Evolutionary conservation across 2,888 invertebrate genomes (phyloP).

Genomic region (Hydraecia micacea): DNA sequence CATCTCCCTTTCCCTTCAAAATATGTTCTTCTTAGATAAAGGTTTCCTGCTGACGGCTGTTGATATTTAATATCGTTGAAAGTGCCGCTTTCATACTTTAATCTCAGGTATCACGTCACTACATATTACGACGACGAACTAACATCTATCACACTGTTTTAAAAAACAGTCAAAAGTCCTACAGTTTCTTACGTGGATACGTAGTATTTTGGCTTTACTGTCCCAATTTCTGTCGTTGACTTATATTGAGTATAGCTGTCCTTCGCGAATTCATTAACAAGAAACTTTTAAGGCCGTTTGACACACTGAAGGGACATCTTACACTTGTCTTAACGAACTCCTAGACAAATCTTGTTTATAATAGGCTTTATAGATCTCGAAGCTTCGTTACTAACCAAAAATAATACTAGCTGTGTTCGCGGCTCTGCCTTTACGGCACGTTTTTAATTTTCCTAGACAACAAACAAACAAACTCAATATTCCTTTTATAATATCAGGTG

Average conservation of each 20-base stretch:
- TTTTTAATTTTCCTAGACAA: not conserved
- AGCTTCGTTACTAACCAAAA: not conserved
- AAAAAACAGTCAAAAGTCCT: conserved; percentile 11
- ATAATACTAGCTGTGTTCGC: conserved; percentile 12
- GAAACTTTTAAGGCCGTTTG: not conserved
- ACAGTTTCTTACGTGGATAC: not conserved
- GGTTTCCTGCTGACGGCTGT: not conserved
- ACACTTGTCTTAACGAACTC: not conserved
- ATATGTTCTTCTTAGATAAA: conserved; percentile 10
- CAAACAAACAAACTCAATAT: not conserved
- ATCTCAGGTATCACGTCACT: conserved; percentile 44
- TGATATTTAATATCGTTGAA: conserved; percentile 42
- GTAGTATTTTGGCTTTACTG: conserved; percentile 8
- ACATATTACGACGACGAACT: conserved; percentile 16
- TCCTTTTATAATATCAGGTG: not conserved
- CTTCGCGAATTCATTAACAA: not conserved
- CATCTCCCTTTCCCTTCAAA: not conserved
- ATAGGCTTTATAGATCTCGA: not conserved
- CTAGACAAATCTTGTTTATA: not conserved
- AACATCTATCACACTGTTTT: conserved; percentile 23
- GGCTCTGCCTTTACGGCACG: not conserved
- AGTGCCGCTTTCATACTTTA: conserved; percentile 22
- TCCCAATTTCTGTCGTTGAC: not conserved
- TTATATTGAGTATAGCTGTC: not conserved
- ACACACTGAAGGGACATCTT: not conserved